Evolutionary conservation across 2,888 invertebrate genomes (phyloP), one percentile per base, ranked within the genome.

Genomic region (Eueremaeus valkanovi): DNA sequence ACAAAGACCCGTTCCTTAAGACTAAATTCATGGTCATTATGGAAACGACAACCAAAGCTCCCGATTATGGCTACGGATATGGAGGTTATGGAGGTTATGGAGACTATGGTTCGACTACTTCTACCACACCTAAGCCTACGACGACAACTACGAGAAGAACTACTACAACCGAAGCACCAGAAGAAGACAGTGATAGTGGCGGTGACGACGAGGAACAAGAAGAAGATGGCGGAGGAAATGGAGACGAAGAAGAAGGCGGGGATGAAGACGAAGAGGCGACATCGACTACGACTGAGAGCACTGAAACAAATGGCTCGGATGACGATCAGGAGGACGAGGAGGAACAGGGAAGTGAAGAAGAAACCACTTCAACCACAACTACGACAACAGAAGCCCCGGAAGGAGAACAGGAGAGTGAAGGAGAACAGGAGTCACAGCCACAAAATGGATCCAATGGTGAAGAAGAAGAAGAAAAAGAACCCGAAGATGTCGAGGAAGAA

Each of bases 1-100:
- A 70, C 11, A 75, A 75, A 27, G 75, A 75, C 40, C 75, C 68
- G 13, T 70, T 75, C n/a, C 49, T 75, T 42, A 70, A 72, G n/a
- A 75, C 75, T n/a, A 45, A 61, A 18, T 40, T 75, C 16, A 70
- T 49, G 31, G 70, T 75, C 9, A 40, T 75, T 29, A 75, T 75
- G 75, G 55, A 75, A 27, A 72, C 75, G 6, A 74, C 74, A 13
- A 66, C 66, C n/a, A 73, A 55, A 40, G 11, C 73, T 33, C 21
- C 74, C 16, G 40, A 63, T 33, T 68, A 74, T 63, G 66, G 13
- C 18, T 31, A 66, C n/a, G 45, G 49, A 11, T 75, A 75, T 51
- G 66, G 66, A 9, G 51, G 24, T 72, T 74, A 74, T 51, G 55
- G 66, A n/a, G 61, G 13, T 29, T 68, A 75, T 58, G 63, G 58